Evolutionary conservation across 2,797 vertebrate genomes (phyloP), one percentile per base, ranked within the genome.

Genomic region (Petrocephalus schoutedeni): DNA sequence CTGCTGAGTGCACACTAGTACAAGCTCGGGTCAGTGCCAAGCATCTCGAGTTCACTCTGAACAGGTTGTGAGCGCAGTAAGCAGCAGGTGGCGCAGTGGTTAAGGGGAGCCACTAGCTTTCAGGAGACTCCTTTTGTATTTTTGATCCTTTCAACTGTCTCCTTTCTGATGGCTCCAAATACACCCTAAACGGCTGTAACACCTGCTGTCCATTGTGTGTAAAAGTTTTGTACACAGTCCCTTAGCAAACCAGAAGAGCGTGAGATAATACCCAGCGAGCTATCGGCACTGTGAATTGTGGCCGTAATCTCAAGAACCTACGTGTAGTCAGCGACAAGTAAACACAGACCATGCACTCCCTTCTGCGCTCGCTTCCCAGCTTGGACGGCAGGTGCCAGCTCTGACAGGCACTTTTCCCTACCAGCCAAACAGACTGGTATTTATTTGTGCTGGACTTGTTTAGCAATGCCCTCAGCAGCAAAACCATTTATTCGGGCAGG

Each of bases 201-300:
- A 12, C 82, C 82, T 54, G 51, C 45, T 53, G 71, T 23, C 59
- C 59, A 10, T 12, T 12, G 23, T 12, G 21, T 67, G 9, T 28
- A 23, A 12, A 14, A 10, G 61, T 67, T 67, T 67, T 12, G 59
- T 9, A 32, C n/a, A 2, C n/a, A 45, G 19, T 59, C 23, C 12
- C 54, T 71, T 51, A 77, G 14, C 19, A 80, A 51, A 88, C 21
- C n/a, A 32, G 77, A 59, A 61, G 21, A 59, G 16, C 49, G 86
- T 88, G 61, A 74, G 56, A 19, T 92, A 91, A 95, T 96, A 91
- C 94, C 93, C 94, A 94, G 94, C 95, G 92, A 94, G 91, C 92
- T 94, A 94, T 95, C 95, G 93, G 94, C 93, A 93, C 93, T 94
- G 93, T 94, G 95, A 94, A 95, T 95, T 93, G 94, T 92, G 90